phyloP scores from a whole-genome alignment of 2,888 invertebrate species.

The Xiphydria camelus region DNA sequence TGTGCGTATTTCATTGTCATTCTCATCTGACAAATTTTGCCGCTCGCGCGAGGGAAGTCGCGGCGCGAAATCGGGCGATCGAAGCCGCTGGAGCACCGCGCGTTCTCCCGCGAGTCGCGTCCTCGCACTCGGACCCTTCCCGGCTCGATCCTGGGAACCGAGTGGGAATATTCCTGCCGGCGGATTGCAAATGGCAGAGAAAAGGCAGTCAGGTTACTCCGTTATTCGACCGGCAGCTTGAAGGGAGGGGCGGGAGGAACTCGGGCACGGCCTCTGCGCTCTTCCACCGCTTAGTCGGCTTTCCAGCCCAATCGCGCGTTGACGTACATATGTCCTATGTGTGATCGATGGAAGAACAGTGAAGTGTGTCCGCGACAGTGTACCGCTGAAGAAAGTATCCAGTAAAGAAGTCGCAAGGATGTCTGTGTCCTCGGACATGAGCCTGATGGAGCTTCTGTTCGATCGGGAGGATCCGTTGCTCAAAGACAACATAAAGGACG shows the following conservation, averaged over 20 bases:
- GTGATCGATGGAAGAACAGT: neutral
- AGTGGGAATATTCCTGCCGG: too few relatives aligned
- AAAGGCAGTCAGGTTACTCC: too few relatives aligned
- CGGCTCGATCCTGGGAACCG: too few relatives aligned
- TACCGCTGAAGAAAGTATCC: neutral
- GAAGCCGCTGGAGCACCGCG: neutral
- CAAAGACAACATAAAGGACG: constrained; percentile 45
- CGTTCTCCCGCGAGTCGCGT: too few relatives aligned
- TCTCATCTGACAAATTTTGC: too few relatives aligned
- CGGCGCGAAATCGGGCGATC: neutral
- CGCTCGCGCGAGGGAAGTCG: constrained; percentile 21
- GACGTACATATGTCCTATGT: neutral
- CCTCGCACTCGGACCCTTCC: too few relatives aligned
- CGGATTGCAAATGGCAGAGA: too few relatives aligned
- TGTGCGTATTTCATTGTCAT: too few relatives aligned
- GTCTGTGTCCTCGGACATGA: constrained; percentile 52
- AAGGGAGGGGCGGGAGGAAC: too few relatives aligned
- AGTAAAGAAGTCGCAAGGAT: constrained; percentile 35
- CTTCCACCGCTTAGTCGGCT: neutral
- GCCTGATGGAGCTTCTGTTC: constrained; percentile 54
- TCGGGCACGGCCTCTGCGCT: too few relatives aligned
- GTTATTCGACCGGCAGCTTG: too few relatives aligned
- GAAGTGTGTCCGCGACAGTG: constrained; percentile 1
- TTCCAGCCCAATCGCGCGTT: constrained; percentile 1
- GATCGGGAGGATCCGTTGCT: constrained; percentile 51